A percentile compares a stretch with the other conserved stretches of the same genome.
Evolutionary conservation across 2,113 vertebrate species (phyloP).

Genomic region (Bos javanicus): DNA sequence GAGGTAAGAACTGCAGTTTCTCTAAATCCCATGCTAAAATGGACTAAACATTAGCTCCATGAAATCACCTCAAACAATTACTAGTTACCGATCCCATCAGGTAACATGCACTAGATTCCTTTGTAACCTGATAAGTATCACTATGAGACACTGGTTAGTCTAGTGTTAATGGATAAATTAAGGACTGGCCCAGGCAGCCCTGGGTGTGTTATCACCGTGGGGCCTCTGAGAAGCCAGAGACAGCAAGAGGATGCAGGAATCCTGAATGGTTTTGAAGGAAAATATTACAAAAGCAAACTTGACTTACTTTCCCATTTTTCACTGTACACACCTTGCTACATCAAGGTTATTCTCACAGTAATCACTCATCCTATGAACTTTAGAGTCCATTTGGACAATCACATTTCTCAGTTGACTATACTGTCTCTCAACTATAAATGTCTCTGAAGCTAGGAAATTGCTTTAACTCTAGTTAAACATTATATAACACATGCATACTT

Average conservation of each 20-base stretch:
- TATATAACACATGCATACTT: not conserved
- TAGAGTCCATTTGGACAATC: not conserved
- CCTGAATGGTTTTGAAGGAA: not conserved
- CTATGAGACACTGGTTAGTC: not conserved
- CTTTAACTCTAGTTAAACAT: constrained; percentile 42
- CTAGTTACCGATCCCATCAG: no score
- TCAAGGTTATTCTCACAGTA: not conserved
- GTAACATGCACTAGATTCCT: no score
- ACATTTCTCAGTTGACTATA: not conserved
- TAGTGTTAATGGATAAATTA: not conserved
- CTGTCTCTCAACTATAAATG: not conserved
- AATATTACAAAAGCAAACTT: not conserved
- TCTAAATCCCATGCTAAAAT: not conserved
- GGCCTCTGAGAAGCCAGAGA: not conserved
- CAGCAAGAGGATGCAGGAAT: not conserved
- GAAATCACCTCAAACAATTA: no score
- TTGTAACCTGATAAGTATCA: not conserved
- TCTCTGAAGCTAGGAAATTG: not conserved
- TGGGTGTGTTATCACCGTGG: not conserved
- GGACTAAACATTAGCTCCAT: not conserved
- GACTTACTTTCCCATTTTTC: not conserved
- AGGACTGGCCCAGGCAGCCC: not conserved
- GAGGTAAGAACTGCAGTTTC: not conserved
- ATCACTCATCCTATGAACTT: not conserved
- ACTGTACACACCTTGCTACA: not conserved